phyloP scores from a whole-genome alignment of 1,140 invertebrate genomes.

The Copidosoma floridanum region DNA sequence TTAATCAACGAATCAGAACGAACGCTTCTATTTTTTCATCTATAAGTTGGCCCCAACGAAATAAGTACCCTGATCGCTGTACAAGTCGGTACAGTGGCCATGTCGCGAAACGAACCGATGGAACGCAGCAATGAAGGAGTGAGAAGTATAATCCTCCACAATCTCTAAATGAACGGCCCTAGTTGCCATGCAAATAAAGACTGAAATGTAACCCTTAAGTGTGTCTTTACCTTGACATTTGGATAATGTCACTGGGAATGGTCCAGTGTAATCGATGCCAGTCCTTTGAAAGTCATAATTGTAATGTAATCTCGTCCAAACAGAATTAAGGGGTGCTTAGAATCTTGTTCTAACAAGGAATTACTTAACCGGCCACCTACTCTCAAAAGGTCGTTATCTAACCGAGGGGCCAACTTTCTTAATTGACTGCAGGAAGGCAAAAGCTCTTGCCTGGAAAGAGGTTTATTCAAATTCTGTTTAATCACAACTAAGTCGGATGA shows the following conservation, averaged over 20 bases:
- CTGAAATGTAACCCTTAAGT: slow-evolving; percentile 14
- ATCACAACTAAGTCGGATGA: too few species aligned
- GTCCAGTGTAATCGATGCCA: slow-evolving; percentile 31
- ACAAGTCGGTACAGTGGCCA: too few species aligned
- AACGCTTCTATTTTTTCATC: too few species aligned
- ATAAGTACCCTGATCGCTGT: too few species aligned
- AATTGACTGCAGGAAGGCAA: neutral
- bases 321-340: slow-evolving; percentile 2
- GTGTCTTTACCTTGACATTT: slow-evolving; percentile 1
- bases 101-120: too few species aligned
- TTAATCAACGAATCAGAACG: too few species aligned
- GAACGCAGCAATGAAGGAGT: too few species aligned
- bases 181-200: slow-evolving; percentile 31
- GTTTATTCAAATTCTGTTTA: too few species aligned
- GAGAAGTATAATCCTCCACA: too few species aligned
- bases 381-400: neutral
- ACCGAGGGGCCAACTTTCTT: neutral
- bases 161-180: slow-evolving; percentile 39
- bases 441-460: neutral
- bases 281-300: slow-evolving; percentile 7
- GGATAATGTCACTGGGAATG: slow-evolving; percentile 22
- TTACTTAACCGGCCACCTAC: slow-evolving; percentile 7
- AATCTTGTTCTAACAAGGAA: neutral
- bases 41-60: too few species aligned
- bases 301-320: slow-evolving; percentile 14